phyloP scores from a whole-genome alignment of 2,888 invertebrate species.

The Aromia moschata region DNA sequence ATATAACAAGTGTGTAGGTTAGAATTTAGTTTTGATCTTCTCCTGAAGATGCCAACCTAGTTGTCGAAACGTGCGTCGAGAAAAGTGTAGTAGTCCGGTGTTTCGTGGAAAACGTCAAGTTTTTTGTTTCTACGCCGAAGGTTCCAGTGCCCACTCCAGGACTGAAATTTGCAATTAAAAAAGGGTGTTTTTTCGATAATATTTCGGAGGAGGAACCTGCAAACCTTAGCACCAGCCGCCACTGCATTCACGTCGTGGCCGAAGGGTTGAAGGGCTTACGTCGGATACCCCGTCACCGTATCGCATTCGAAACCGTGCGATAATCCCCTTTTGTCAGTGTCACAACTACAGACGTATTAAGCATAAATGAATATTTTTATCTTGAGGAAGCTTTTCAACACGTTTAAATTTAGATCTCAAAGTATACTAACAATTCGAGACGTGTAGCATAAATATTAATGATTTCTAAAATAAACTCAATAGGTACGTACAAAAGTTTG shows the following conservation, averaged over 20 bases:
- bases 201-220: too few relatives aligned
- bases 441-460: conserved; percentile 26
- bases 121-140: too few relatives aligned
- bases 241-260: conserved; percentile 50
- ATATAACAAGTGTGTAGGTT: too few relatives aligned
- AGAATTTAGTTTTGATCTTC: too few relatives aligned
- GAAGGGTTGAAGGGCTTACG: conserved; percentile 38
- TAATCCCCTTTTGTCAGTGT: conserved; percentile 54
- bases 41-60: too few relatives aligned
- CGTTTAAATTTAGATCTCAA: conserved; percentile 42
- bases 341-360: conserved; percentile 51
- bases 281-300: conserved; percentile 28
- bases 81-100: too few relatives aligned
- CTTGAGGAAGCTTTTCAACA: conserved; percentile 45
- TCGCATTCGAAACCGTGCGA: conserved; percentile 32
- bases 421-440: conserved; percentile 17
- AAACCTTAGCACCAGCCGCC: too few relatives aligned
- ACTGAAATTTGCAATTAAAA: too few relatives aligned
- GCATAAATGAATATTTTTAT: conserved; percentile 52
- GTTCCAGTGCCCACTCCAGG: too few relatives aligned
- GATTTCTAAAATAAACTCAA: conserved; percentile 14
- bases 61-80: too few relatives aligned
- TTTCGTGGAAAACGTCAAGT: too few relatives aligned
- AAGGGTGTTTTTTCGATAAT: too few relatives aligned
- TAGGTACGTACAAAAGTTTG: conserved; percentile 2